phyloP scores from a whole-genome alignment of 2,888 invertebrate species.

The Myopa testacea region DNA sequence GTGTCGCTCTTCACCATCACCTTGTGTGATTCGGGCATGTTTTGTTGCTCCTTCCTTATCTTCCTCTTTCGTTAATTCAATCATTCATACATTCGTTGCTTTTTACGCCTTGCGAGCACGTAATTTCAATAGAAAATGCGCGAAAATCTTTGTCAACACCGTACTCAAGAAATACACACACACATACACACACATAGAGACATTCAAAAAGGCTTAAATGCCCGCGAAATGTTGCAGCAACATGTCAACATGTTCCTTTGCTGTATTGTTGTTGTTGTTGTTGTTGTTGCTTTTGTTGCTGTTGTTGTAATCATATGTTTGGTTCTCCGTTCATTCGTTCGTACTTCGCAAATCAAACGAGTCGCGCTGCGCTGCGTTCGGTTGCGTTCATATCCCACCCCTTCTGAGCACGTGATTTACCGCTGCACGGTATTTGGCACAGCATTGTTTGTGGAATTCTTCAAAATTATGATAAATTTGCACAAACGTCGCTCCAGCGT shows the following conservation, averaged over 20 bases:
- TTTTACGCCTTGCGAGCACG: too few species aligned
- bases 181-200: slow-evolving; percentile 2
- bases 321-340: background rate
- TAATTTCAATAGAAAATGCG: background rate
- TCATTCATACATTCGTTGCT: too few species aligned
- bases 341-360: slow-evolving; percentile 20
- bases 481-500: slow-evolving; percentile 24
- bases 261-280: background rate
- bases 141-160: background rate
- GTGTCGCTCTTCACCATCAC: too few species aligned
- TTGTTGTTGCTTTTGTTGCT: background rate
- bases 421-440: slow-evolving; percentile 11
- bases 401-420: slow-evolving; percentile 36
- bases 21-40: too few species aligned
- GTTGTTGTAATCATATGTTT: background rate
- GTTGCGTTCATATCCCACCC: background rate
- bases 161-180: background rate
- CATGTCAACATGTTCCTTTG: background rate
- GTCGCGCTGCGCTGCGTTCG: background rate
- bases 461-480: slow-evolving; percentile 33
- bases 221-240: too few species aligned
- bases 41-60: too few species aligned
- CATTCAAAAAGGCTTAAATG: background rate
- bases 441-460: slow-evolving; percentile 14
- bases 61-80: too few species aligned